Percentiles rank a stretch among this genome's conserved stretches.
Evolutionary conservation across 2,113 vertebrate genomes (phyloP).

Genomic region (Macaca nemestrina): DNA sequence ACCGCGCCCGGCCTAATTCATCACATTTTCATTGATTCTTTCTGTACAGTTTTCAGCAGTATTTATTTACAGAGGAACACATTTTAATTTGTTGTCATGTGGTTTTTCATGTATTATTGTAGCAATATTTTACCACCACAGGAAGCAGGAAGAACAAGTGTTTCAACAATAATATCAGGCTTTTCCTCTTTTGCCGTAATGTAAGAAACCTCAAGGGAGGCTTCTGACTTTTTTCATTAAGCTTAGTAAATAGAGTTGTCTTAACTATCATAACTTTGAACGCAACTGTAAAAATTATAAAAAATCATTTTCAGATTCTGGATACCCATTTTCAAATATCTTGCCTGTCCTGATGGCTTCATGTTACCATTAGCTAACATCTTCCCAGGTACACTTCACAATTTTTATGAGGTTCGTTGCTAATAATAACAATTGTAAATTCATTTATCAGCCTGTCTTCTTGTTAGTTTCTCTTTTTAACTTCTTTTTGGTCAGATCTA

Average conservation of each 20-base stretch:
- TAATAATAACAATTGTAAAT: background rate
- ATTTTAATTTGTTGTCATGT: background rate
- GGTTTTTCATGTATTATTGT: constrained; percentile 17
- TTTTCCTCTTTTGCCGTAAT: background rate
- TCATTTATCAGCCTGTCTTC: background rate
- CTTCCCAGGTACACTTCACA: background rate
- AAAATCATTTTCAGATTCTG: background rate
- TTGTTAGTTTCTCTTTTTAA: background rate
- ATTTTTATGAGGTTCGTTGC: background rate
- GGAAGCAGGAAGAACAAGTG: background rate
- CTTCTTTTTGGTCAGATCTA: background rate
- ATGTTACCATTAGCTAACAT: background rate
- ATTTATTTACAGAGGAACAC: background rate
- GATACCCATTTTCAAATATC: background rate
- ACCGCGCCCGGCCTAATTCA: too few relatives aligned
- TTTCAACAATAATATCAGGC: background rate
- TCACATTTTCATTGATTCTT: background rate
- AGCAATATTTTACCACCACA: background rate
- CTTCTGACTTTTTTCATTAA: constrained; percentile 14
- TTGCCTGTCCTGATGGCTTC: background rate
- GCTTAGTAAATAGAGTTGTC: background rate
- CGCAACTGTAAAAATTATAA: background rate
- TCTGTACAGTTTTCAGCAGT: background rate
- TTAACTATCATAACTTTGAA: background rate
- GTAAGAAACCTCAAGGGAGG: background rate